Conservation (phyloP, 2,113 vertebrate species). For the Ammospiza caudacuta region DNA sequence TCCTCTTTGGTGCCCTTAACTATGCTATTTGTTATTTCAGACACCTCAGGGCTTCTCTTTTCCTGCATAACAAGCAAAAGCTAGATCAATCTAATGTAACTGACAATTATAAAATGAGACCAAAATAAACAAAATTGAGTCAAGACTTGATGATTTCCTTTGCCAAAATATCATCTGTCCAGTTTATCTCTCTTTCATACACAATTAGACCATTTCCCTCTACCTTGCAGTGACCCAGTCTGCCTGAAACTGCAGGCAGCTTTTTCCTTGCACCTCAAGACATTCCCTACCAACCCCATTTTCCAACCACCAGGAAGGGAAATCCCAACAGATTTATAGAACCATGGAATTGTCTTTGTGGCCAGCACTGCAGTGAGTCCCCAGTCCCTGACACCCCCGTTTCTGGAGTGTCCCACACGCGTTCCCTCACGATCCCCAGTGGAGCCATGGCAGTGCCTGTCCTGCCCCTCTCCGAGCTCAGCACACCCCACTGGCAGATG, state of each 20-base stretch:
- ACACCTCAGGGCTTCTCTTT: background rate
- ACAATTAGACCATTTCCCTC: background rate
- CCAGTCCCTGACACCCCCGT: rapidly evolving
- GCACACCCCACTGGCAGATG: background rate
- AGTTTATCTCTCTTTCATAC: background rate
- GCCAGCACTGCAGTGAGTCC: background rate
- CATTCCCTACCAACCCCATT: background rate
- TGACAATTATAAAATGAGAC: background rate
- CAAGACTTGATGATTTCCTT: background rate
- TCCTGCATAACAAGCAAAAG: background rate
- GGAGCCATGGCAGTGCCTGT: background rate
- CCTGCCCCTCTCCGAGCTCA: background rate
- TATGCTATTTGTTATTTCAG: background rate
- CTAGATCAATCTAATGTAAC: background rate
- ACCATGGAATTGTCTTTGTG: background rate
- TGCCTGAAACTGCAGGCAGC: background rate
- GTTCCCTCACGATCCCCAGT: rapidly evolving
- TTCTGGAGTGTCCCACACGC: background rate
- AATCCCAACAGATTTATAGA: background rate
- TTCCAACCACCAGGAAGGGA: background rate
- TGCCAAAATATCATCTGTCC: background rate
- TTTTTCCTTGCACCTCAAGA: background rate
- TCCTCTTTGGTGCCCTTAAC: background rate
- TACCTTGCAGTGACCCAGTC: background rate
- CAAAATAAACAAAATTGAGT: background rate